phyloP scores from a whole-genome alignment of 2,113 vertebrate species.

The Petrocephalus zakoni region DNA sequence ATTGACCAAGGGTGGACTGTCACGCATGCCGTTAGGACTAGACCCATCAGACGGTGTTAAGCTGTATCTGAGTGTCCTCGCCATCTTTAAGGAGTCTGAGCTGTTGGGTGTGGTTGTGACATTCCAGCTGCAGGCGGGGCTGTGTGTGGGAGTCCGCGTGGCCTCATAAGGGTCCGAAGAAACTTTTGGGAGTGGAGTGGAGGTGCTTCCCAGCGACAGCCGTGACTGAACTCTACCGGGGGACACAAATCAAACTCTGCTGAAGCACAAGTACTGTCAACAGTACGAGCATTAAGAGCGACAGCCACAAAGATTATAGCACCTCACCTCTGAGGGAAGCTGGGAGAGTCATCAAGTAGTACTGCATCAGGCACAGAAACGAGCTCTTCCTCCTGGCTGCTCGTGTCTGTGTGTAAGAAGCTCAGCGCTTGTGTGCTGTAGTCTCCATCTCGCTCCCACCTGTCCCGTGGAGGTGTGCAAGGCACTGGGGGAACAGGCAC shows the following conservation, averaged over 20 bases:
- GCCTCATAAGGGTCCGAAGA: constrained; percentile 28
- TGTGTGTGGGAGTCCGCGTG: constrained; percentile 34
- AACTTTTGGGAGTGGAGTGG: constrained; percentile 59
- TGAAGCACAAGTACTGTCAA: too few species aligned
- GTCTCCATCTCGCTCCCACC: constrained; percentile 51
- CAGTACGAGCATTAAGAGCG: background rate
- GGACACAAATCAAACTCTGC: background rate
- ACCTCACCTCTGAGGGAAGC: constrained; percentile 50
- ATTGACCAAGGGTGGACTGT: constrained; percentile 20
- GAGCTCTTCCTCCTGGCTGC: constrained; percentile 57
- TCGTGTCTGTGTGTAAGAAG: constrained; percentile 45
- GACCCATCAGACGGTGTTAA: background rate
- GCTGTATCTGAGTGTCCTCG: background rate
- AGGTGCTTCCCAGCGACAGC: constrained; percentile 63
- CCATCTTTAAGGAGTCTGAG: constrained; percentile 27
- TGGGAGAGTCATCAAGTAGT: constrained; percentile 43
- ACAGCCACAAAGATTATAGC: background rate
- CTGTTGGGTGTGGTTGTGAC: constrained; percentile 37
- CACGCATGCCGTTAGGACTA: background rate
- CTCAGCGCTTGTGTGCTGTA: constrained; percentile 55
- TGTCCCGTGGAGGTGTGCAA: constrained; percentile 61
- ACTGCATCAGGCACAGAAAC: constrained; percentile 34
- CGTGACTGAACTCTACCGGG: constrained; percentile 47
- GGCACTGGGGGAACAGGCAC: constrained; percentile 49
- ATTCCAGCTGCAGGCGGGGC: constrained; percentile 29